A percentile compares a stretch with the other conserved stretches of the same genome.
These are phyloP conservation scores for Eurystomus gularis DNA, from an alignment of 2,113 vertebrate genomes.

Conservation along the genomic window DNA sequence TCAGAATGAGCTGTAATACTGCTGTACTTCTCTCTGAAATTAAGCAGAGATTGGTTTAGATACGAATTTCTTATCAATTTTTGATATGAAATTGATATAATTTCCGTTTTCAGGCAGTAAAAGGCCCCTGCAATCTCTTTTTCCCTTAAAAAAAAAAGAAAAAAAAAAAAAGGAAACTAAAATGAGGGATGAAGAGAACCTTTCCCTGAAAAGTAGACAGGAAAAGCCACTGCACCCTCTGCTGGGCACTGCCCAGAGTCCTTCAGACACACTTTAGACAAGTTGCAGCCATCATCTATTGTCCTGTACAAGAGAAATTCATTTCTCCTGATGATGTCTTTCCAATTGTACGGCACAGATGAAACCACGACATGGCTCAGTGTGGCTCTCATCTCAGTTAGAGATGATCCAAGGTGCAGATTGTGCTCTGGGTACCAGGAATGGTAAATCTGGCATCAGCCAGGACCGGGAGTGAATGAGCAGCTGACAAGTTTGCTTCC, in stretches of 20 bases:
- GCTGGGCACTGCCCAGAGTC: background rate
- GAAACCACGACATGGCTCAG: background rate
- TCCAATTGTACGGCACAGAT: background rate
- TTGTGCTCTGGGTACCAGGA: background rate
- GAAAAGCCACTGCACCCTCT: conserved; percentile 44
- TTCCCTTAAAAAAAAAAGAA: background rate
- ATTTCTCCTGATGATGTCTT: background rate
- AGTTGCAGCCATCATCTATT: accelerated
- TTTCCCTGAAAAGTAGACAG: background rate
- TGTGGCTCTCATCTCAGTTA: background rate
- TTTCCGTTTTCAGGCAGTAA: background rate
- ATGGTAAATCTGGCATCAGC: background rate
- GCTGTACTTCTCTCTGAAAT: background rate
- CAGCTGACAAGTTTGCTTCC: background rate
- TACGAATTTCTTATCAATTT: no score
- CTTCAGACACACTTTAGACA: accelerated
- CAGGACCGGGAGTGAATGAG: accelerated
- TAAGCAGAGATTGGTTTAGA: background rate
- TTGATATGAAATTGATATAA: no score
- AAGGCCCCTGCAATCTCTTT: background rate
- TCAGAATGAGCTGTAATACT: background rate
- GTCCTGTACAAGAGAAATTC: background rate
- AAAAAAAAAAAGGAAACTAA: background rate
- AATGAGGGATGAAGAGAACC: background rate
- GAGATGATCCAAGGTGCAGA: background rate